phyloP scores from a whole-genome alignment of 2,113 vertebrate species.

The Ifrita kowaldi region DNA sequence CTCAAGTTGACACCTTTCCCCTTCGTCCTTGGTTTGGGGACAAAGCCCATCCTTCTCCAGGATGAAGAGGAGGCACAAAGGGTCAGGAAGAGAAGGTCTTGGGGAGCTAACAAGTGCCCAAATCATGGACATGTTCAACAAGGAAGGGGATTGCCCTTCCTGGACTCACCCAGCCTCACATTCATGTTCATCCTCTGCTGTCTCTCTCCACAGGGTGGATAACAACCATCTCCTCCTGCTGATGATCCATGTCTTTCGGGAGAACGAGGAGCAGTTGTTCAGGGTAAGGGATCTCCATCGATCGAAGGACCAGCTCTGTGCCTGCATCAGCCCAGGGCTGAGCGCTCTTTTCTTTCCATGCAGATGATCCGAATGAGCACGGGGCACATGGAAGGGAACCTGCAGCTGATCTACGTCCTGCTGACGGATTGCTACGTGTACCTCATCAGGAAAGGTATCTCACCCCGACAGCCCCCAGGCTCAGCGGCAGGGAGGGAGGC shows the following conservation, averaged over 20 bases:
- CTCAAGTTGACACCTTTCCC: neutral
- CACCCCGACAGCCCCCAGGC: neutral
- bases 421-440: slow-evolving; percentile 95
- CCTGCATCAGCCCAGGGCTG: neutral
- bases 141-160: neutral
- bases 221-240: slow-evolving; percentile 96
- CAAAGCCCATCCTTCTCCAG: neutral
- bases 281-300: slow-evolving; percentile 70
- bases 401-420: slow-evolving; percentile 91
- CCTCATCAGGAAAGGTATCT: slow-evolving; percentile 90
- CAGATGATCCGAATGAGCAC: slow-evolving; percentile 98
- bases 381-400: slow-evolving; percentile 94
- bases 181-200: neutral
- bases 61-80: neutral
- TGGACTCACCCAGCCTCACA: neutral
- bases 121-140: neutral
- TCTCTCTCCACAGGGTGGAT: slow-evolving; percentile 82
- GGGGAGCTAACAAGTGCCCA: neutral
- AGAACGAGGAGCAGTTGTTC: slow-evolving; percentile 95
- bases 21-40: neutral
- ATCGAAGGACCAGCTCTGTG: neutral
- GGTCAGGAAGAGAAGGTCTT: neutral
- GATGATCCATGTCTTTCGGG: slow-evolving; percentile 97
- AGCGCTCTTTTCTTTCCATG: neutral
- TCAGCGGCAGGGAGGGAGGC: neutral